Conservation (phyloP, 2,113 vertebrate species). For the Lamprologus ornatipinnis region DNA sequence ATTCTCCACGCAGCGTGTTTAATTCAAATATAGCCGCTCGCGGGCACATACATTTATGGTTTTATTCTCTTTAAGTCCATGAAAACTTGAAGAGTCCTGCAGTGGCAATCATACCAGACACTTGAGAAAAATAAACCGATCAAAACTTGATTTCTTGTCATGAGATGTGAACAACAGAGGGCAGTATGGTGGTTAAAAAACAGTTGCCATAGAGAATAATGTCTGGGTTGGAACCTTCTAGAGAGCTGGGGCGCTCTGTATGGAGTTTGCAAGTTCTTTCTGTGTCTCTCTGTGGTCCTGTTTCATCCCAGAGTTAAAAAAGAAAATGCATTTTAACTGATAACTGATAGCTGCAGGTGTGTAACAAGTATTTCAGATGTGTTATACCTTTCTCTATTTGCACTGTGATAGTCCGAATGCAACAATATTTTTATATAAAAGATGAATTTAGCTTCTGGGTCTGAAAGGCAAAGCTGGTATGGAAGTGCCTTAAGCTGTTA, state of each 20-base stretch:
- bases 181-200: not conserved
- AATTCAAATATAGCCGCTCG: not conserved
- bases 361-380: not conserved
- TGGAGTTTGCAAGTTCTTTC: not conserved
- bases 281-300: not conserved
- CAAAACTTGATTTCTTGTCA: not conserved
- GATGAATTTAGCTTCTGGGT: not conserved
- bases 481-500: not conserved
- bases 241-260: not conserved
- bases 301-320: not conserved
- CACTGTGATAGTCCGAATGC: not conserved
- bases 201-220: not conserved
- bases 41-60: not conserved
- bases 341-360: not conserved
- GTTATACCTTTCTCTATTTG: not conserved
- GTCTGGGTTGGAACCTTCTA: not conserved
- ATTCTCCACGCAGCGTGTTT: constrained; percentile 8
- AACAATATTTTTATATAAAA: not conserved
- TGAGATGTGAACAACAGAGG: not conserved
- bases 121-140: not conserved
- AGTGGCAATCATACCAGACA: not conserved
- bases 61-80: not conserved
- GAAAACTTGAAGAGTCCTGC: not conserved
- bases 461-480: not conserved
- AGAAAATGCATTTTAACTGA: not conserved